These are phyloP conservation scores for Stichodactyla mertensii DNA, from an alignment of 64 coral and sea anemone species.

Conservation along the genomic window DNA sequence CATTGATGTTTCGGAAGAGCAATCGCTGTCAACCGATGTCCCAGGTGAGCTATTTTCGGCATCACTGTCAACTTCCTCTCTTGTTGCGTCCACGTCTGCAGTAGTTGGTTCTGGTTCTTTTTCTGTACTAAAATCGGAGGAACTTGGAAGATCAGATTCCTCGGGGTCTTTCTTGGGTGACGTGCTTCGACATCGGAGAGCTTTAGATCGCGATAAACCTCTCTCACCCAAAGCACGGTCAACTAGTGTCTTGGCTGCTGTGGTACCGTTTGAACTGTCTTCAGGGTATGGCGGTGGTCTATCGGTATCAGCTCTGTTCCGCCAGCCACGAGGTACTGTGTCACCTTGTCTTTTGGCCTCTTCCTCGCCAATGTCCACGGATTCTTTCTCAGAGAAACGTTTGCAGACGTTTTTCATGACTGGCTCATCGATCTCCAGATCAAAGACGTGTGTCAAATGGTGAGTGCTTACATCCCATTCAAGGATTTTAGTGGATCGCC, in stretches of 20 bases:
- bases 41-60: background rate
- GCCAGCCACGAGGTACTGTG: background rate
- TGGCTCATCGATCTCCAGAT: constrained; percentile 59
- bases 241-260: background rate
- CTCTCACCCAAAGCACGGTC: constrained; percentile 5
- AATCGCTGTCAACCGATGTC: background rate
- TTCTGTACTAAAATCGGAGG: background rate
- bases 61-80: background rate
- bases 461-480: constrained; percentile 66
- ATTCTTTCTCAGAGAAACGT: background rate
- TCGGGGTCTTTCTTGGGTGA: background rate
- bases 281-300: constrained; percentile 24
- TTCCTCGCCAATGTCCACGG: constrained; percentile 14
- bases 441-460: constrained; percentile 74
- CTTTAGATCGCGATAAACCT: background rate
- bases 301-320: background rate
- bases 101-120: background rate
- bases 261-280: background rate
- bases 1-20: background rate
- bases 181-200: background rate
- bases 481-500: constrained; percentile 71
- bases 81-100: too few relatives aligned
- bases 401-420: constrained; percentile 51
- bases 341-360: constrained; percentile 7
- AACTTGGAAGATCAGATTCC: background rate